phyloP scores from a whole-genome alignment of 2,113 vertebrate genomes.

The Alces alces region DNA sequence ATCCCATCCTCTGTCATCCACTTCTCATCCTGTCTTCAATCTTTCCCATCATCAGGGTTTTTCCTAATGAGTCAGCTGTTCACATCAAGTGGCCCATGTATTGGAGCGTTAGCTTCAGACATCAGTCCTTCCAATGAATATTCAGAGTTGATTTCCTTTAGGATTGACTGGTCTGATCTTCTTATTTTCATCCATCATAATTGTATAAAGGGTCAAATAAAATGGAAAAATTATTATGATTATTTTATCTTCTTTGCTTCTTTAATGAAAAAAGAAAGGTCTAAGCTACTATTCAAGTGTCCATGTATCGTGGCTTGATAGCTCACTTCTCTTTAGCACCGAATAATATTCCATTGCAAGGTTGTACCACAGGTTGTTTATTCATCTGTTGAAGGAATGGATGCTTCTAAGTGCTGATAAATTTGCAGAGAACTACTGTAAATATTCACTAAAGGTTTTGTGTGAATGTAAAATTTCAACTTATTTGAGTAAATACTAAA shows the following conservation, averaged over 20 bases:
- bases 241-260: background rate
- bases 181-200: background rate
- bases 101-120: background rate
- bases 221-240: background rate
- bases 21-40: background rate
- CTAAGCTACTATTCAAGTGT: background rate
- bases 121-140: background rate
- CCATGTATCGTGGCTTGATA: background rate
- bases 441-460: background rate
- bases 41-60: background rate
- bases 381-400: background rate
- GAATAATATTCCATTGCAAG: background rate
- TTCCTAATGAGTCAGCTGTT: background rate
- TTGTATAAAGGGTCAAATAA: background rate
- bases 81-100: background rate
- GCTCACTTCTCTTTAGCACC: background rate
- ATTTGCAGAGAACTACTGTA: background rate
- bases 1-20: background rate
- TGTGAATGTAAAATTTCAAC: background rate
- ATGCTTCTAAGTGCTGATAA: background rate
- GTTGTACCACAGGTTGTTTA: background rate
- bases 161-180: background rate
- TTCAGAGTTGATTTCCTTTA: background rate
- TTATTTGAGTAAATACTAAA: background rate
- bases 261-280: background rate